Evolutionary conservation across 2,888 invertebrate species (phyloP).

Genomic region (Napeogenes sylphis): DNA sequence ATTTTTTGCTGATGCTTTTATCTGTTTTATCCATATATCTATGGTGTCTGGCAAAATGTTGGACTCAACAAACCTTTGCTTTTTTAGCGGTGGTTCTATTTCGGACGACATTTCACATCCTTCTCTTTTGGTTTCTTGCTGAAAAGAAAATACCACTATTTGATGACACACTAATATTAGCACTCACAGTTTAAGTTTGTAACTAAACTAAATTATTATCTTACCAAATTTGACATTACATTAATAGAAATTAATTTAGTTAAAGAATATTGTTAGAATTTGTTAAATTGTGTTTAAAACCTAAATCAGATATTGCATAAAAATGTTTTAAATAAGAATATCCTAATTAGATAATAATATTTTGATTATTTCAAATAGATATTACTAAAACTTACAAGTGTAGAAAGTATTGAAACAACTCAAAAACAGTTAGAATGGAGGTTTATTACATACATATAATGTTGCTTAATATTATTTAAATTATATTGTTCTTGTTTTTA

Average conservation of each 20-base stretch:
- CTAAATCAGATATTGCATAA: too few species aligned
- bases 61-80: conserved; percentile 35
- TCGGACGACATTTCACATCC: conserved; percentile 18
- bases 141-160: conserved; percentile 64
- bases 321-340: too few species aligned
- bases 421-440: too few species aligned
- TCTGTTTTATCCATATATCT: conserved; percentile 41
- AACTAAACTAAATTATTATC: conserved; percentile 3
- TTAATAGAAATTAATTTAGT: neutral
- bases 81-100: conserved; percentile 51
- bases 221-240: neutral
- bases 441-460: too few species aligned
- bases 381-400: too few species aligned
- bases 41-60: conserved; percentile 33
- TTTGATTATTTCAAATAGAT: too few species aligned
- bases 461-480: too few species aligned
- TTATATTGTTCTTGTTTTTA: too few species aligned
- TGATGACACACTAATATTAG: conserved; percentile 49
- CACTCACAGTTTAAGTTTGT: conserved; percentile 22
- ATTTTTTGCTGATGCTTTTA: conserved; percentile 45
- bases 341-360: too few species aligned
- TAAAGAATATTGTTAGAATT: too few species aligned
- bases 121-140: conserved; percentile 39
- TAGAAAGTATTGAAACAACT: too few species aligned
- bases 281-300: too few species aligned